A percentile compares a stretch with the other conserved stretches of the same genome.
These are phyloP conservation scores for Uria lomvia DNA, from an alignment of 2,113 vertebrate genomes.

Conservation along the genomic window DNA sequence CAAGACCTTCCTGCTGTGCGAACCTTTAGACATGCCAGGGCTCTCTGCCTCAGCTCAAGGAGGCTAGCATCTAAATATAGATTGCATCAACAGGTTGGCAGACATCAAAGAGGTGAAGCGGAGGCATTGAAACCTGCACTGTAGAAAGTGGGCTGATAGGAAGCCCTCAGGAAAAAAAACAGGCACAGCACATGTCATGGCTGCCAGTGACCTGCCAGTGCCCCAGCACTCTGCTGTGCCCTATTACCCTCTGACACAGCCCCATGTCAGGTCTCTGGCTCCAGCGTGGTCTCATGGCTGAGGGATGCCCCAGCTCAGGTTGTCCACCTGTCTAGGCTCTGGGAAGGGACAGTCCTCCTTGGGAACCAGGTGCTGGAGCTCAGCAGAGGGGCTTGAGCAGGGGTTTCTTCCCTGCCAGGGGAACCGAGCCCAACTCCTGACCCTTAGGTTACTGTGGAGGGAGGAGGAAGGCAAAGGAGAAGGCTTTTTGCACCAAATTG, in stretches of 20 bases:
- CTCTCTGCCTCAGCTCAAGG: background rate
- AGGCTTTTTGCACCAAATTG: background rate
- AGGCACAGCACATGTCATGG: fast-evolving
- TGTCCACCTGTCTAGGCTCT: background rate
- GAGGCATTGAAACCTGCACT: background rate
- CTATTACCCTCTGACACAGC: background rate
- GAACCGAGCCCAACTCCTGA: background rate
- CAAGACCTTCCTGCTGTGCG: background rate
- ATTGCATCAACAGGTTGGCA: background rate
- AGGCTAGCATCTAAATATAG: background rate
- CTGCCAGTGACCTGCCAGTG: background rate
- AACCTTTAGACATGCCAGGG: fast-evolving
- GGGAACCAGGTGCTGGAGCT: background rate
- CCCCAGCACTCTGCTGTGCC: fast-evolving
- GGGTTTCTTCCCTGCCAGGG: fast-evolving
- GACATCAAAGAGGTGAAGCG: background rate
- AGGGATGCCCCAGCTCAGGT: fast-evolving
- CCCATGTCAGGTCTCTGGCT: background rate
- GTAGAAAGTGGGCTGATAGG: background rate
- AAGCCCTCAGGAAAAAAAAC: background rate
- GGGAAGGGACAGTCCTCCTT: background rate
- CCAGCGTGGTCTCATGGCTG: too few relatives aligned
- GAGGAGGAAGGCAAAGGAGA: background rate
- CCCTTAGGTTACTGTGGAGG: background rate
- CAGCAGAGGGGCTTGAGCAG: background rate